Evolutionary conservation across 2,888 invertebrate species (phyloP).

Genomic region (Dorcus hopei): DNA sequence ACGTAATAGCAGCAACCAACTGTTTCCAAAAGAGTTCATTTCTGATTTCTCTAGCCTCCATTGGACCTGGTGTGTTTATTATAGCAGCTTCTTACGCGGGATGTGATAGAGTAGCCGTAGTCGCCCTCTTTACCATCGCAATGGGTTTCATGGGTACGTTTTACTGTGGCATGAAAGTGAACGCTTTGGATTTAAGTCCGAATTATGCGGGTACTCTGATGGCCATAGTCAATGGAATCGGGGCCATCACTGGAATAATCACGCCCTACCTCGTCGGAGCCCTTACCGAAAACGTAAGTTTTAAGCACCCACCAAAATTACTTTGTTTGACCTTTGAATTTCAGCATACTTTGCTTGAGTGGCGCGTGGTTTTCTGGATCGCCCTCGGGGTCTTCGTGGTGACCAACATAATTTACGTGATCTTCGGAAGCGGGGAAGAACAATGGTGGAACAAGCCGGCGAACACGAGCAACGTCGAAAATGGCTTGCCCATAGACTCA

Average conservation of each 20-base stretch:
- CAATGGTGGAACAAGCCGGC: conserved; percentile 61
- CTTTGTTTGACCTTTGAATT: conserved; percentile 23
- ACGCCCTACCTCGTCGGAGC: conserved; percentile 60
- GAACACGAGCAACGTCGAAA: conserved; percentile 6
- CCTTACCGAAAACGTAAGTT: conserved; percentile 54
- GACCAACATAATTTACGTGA: conserved; percentile 62
- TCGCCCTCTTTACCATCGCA: conserved; percentile 56
- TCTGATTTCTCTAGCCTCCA: conserved; percentile 38
- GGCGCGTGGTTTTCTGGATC: conserved; percentile 74
- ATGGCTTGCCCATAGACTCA: conserved; percentile 1
- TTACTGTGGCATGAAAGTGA: conserved; percentile 66
- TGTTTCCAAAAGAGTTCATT: neutral
- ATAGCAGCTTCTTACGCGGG: conserved; percentile 63
- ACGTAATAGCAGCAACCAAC: conserved; percentile 32
- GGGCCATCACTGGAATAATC: conserved; percentile 60
- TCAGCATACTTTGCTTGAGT: conserved; percentile 61
- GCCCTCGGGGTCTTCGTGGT: conserved; percentile 61
- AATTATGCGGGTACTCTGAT: conserved; percentile 64
- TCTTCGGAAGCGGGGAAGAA: conserved; percentile 68
- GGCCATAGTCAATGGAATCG: conserved; percentile 62
- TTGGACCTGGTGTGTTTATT: conserved; percentile 61
- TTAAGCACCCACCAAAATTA: neutral
- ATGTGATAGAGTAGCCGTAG: conserved; percentile 55
- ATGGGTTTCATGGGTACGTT: conserved; percentile 69
- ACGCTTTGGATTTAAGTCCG: conserved; percentile 62